A percentile compares a stretch with the other conserved stretches of the same genome.
Conservation (phyloP, 2,888 invertebrate genomes). For the Andrena marginata region DNA sequence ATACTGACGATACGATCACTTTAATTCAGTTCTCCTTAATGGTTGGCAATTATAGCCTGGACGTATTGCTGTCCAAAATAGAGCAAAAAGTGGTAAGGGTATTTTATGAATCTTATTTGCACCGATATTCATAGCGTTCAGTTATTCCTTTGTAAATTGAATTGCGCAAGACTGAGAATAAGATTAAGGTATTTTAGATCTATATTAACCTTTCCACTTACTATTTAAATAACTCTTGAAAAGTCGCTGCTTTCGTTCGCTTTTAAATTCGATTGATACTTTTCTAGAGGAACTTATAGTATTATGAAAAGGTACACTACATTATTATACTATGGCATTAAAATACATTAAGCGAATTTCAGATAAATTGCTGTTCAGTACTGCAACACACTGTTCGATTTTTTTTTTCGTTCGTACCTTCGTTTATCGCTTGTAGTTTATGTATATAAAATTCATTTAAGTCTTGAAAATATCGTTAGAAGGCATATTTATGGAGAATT, state of each 20-base stretch:
- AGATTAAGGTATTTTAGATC: slow-evolving; percentile 48
- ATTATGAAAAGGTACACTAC: slow-evolving; percentile 51
- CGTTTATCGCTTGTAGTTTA: slow-evolving; percentile 10
- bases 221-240: slow-evolving; percentile 40
- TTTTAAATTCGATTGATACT: slow-evolving; percentile 27
- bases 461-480: slow-evolving; percentile 52
- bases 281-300: slow-evolving; percentile 40
- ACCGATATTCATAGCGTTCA: slow-evolving; percentile 48
- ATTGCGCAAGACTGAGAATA: slow-evolving; percentile 51
- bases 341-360: slow-evolving; percentile 62
- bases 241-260: slow-evolving; percentile 15
- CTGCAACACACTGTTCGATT: slow-evolving; percentile 38
- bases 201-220: slow-evolving; percentile 49
- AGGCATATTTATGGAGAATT: slow-evolving; percentile 55
- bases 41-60: slow-evolving; percentile 80
- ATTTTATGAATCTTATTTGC: slow-evolving; percentile 52
- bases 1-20: slow-evolving; percentile 69
- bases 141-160: slow-evolving; percentile 46
- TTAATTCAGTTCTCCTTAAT: slow-evolving; percentile 59
- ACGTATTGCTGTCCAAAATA: slow-evolving; percentile 78
- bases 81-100: slow-evolving; percentile 63
- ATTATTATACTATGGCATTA: slow-evolving; percentile 55
- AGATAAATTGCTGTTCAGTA: slow-evolving; percentile 44
- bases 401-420: slow-evolving; percentile 14
- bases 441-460: slow-evolving; percentile 48